Evolutionary conservation across 2,888 invertebrate genomes (phyloP), one percentile per base, ranked within the genome.

Genomic region (Nemotelus pantherinus): DNA sequence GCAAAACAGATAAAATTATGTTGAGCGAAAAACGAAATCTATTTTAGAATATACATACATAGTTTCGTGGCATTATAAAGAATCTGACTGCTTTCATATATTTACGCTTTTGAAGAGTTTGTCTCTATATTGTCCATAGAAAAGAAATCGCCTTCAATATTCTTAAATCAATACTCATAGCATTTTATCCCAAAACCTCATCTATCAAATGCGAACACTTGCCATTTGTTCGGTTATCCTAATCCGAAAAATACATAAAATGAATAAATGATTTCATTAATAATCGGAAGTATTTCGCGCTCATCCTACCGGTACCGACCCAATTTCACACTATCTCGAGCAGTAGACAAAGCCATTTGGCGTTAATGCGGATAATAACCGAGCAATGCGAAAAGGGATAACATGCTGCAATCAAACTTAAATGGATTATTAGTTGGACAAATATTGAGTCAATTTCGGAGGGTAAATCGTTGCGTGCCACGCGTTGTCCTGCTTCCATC

Each of bases 401-500:
- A 79, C 78, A 80, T 77, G 78, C 78, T 77, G 79, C 80, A 80
- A 80, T 80, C 80, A 80, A 78, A 77, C 78, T 79, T 79, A 79
- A 80, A 80, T 78, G 79, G 80, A 80, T 80, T 80, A 80, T 80
- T 77, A 79, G 77, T 79, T 79, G 55, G 48, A 68, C 75, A 79
- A 79, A 80, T 70, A 80, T 79, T 79, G 79, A 78, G 79, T 79
- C 78, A 76, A 71, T 77, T 77, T 45, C 58, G 55, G n/a, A 63
- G 74, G 50, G 48, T 74, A 45, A n/a, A 58, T 45, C 3, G 45
- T 10, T 10, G 10, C 44, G 44, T n/a, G n/a, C 45, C 45, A 45
- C 67, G 45, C 6, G 45, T 45, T 48, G 44, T 67, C 67, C n/a
- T 43, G 5, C 45, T 25, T 67, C 45, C 44, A 7, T 45, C 41